Base-by-base conservation (phyloP, 2,888 invertebrate species). In the Hedya salicella region DNA sequence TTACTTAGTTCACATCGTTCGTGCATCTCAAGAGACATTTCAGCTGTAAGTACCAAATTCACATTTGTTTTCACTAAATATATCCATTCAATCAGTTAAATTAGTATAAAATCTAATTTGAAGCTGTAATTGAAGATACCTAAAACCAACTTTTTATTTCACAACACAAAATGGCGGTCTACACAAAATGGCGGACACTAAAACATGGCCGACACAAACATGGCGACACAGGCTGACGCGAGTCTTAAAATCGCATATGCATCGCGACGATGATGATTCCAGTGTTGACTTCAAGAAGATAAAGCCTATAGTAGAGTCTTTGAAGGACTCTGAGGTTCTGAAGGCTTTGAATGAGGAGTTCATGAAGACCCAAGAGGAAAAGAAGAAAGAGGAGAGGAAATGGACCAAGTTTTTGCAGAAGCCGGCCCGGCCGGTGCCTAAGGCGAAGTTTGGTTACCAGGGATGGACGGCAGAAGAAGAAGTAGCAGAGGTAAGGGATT, bases 331-430 rank as follows among this genome's bases (percentile, higher is more conserved):
- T 3, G 95, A 95, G 78, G 95, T 96, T 0, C 84, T 96, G 70
- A 94, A 95, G 69, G 93, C 93, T 0, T 79, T 95, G 25, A 94
- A 95, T 72, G 94, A 93, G 52, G 94, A 94, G 72, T 80, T 93
- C 39, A 73, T 84, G 67, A 92, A 89, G 74, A 85, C 91, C 2
- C 90, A 86, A 71, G 88, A 86, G 16, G 93, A 93, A 70, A 87
- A 90, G 68, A 93, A 92, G 68, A 88, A 91, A 70, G 93, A 94
- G 42, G 93, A 93, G 71, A 94, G 93, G 73, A 94, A 94, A 73
- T 95, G 95, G 92, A 96, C 96, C 3, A 96, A 95, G 32, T 97
- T 96, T 77, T 80, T 97, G 69, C 95, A 95, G 82, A 95, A 95
- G 75, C 96, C 96, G 0, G 93, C 94, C 72, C 88, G 95, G 17